Evolutionary conservation across 1,140 invertebrate genomes (phyloP), one percentile per base, ranked within the genome.

Genomic region (Ruditapes philippinarum): DNA sequence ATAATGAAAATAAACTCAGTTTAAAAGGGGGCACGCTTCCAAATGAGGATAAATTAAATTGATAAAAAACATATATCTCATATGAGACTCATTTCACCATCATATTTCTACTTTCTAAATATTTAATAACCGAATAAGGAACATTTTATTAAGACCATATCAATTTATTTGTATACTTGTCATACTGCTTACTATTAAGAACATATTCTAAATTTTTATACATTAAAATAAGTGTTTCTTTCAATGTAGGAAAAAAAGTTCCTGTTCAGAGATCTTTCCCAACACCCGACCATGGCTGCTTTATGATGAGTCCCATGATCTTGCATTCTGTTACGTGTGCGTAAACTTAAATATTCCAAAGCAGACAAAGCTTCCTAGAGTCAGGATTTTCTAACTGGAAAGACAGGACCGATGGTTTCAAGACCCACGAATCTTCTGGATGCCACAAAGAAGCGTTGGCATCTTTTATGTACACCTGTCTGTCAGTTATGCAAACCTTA

Each of bases 301-400:
- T 65, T 65, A 25, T n/a, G 60, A 65, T 9, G 60, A 65, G 60
- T 25, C 60, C 31, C 60, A n/a, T 65, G 68, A 73, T 38, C 45
- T 49, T 14, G 45, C 74, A 17, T 78, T 78, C 45, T 78, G 74
- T 31, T 19, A 78, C 31, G n/a, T 78, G n/a, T 78, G 74, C 38
- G 74, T 12, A 78, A 78, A 28, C 40, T 78, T 9, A 31, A 14
- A 22, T n/a, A 7, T 31, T 49, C 74, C 74, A 78, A 78, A 19
- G 74, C 31, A 17, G 74, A 78, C 74, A 49, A 25, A 14, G 45
- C 14, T 78, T 51, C 68, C 9, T 78, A 7, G 19, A 54, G 38
- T 11, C 40, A 31, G 78, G 78, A 7, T 80, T 80, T 28, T 57
- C 49, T n/a, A 82, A 82, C 80, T 68, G 60, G 80, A 82, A 82